Percentiles rank a stretch among this genome's conserved stretches.
Evolutionary conservation across 2,113 vertebrate species (phyloP).

Genomic region (Theristicus caerulescens): DNA sequence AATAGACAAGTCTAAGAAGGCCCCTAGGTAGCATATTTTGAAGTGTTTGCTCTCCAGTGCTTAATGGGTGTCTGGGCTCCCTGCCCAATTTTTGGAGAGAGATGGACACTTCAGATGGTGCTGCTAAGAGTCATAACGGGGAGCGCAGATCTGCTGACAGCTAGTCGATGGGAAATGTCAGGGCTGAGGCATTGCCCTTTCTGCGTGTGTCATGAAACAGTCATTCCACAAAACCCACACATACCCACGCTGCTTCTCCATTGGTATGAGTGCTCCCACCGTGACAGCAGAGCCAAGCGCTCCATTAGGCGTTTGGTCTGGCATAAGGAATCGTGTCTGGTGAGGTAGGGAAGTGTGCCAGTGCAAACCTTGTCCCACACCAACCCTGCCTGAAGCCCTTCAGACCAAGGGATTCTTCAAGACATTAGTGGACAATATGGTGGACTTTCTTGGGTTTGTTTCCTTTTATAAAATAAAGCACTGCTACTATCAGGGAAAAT

Average conservation of each 20-base stretch:
- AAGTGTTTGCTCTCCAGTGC: not conserved
- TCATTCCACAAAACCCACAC: not conserved
- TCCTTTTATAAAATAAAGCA: not conserved
- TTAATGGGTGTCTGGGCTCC: not conserved
- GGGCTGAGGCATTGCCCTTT: not conserved
- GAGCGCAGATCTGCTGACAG: not conserved
- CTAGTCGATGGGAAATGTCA: not conserved
- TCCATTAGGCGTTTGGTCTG: not conserved
- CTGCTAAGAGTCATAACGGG: not conserved
- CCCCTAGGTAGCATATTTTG: not conserved
- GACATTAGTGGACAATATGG: not conserved
- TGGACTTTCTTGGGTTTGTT: not conserved
- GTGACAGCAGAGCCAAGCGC: rapidly evolving
- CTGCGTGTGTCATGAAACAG: not conserved
- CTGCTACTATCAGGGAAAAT: not conserved
- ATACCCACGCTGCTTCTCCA: rapidly evolving
- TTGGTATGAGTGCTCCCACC: not conserved
- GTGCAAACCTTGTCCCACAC: rapidly evolving
- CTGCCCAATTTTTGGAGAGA: not conserved
- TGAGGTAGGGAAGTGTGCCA: not conserved
- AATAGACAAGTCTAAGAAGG: not conserved
- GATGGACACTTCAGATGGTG: not conserved
- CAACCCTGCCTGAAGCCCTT: not conserved
- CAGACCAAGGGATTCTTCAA: not conserved
- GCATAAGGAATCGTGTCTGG: not conserved